A percentile compares a stretch with the other conserved stretches of the same genome.
These are phyloP conservation scores for Lagopus leucura DNA, from an alignment of 2,113 vertebrate genomes.

Conservation along the genomic window DNA sequence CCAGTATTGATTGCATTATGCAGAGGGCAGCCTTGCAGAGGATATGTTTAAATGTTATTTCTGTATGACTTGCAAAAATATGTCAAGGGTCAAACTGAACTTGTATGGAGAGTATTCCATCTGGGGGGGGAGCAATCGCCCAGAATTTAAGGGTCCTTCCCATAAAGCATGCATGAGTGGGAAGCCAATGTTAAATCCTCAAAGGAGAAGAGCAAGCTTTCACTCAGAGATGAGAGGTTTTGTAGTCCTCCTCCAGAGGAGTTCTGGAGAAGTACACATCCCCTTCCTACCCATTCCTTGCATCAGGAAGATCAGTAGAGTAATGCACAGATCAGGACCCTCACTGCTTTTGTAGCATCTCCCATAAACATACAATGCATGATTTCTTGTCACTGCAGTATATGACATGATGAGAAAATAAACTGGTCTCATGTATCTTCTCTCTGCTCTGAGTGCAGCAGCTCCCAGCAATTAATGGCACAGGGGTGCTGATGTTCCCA, in stretches of 20 bases:
- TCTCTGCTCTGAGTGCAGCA: not conserved
- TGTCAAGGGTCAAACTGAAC: constrained; percentile 27
- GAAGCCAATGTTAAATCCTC: not conserved
- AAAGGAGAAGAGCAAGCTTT: not conserved
- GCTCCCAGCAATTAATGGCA: not conserved
- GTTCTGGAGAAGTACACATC: not conserved
- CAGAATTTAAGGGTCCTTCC: not conserved
- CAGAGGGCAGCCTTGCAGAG: constrained; percentile 49
- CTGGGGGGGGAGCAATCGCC: not conserved
- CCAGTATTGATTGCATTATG: constrained; percentile 76
- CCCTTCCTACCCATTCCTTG: not conserved
- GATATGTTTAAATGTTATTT: constrained; percentile 64
- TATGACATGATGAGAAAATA: not conserved
- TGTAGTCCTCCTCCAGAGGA: not conserved
- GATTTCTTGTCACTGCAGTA: not conserved
- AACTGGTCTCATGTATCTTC: not conserved
- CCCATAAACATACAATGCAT: not conserved
- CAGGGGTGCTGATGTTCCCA: not conserved
- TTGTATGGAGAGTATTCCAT: not conserved
- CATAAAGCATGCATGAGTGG: not conserved
- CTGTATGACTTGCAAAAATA: constrained; percentile 69
- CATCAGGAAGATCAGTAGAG: not conserved
- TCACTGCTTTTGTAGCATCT: not conserved
- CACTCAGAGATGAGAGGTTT: not conserved
- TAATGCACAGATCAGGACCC: not conserved